Evolutionary conservation across 2,113 vertebrate species (phyloP).

Genomic region (Callorhinus ursinus): DNA sequence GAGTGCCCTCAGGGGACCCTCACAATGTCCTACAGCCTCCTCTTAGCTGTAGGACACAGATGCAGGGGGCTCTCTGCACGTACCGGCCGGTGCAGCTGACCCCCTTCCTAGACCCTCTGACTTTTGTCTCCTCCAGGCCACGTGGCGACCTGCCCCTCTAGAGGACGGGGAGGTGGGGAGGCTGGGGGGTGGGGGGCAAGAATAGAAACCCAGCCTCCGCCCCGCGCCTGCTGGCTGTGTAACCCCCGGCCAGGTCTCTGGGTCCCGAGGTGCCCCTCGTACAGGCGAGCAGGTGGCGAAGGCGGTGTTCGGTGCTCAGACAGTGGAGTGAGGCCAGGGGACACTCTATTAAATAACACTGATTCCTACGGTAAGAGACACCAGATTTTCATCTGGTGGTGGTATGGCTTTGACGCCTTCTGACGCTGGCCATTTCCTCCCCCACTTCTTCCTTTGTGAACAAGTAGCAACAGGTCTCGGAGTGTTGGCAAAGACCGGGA

Average conservation of each 20-base stretch:
- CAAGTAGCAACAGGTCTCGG: not conserved
- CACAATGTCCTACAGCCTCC: not conserved
- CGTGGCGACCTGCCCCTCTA: not conserved
- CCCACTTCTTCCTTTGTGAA: not conserved
- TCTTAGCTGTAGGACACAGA: not conserved
- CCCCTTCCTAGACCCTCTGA: not conserved
- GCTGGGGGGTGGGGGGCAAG: not conserved
- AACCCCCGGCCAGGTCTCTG: not conserved
- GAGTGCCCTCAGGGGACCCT: not conserved
- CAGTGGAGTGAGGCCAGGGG: too few relatives aligned
- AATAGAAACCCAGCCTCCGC: not conserved
- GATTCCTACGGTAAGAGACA: not conserved
- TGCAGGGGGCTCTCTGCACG: fast-evolving
- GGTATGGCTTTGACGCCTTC: not conserved
- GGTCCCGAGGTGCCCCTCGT: not conserved
- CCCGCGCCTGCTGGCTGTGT: not conserved
- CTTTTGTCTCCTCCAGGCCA: not conserved
- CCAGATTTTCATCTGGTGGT: not conserved
- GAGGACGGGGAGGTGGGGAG: not conserved
- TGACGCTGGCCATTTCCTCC: not conserved
- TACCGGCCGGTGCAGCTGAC: not conserved
- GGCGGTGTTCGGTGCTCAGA: not conserved
- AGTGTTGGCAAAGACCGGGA: not conserved
- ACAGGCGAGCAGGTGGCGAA: fast-evolving
- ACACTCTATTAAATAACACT: not conserved